Conservation (phyloP, 2,113 vertebrate species). For the Chaetops frenatus region DNA sequence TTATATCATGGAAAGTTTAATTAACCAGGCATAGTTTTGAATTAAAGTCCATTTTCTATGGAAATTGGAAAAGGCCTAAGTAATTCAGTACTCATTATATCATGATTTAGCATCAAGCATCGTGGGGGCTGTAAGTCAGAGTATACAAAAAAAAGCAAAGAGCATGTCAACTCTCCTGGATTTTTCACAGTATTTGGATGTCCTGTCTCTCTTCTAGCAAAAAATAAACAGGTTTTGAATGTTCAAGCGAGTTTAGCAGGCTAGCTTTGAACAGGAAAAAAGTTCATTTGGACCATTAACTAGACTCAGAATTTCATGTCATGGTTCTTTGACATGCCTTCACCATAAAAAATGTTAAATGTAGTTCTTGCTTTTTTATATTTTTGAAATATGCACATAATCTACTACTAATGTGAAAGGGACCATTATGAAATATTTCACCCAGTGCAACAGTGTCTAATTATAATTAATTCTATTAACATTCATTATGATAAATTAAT, state of each 20-base stretch:
- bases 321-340: not conserved
- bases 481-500: conserved; percentile 50
- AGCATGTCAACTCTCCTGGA: not conserved
- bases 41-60: conserved; percentile 76
- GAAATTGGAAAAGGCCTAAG: conserved; percentile 71
- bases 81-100: conserved; percentile 54
- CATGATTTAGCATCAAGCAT: conserved; percentile 52
- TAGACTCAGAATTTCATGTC: not conserved
- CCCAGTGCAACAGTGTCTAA: not conserved
- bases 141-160: not conserved
- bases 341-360: not conserved
- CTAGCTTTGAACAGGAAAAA: not conserved
- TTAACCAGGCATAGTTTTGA: conserved; percentile 74
- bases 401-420: conserved; percentile 2
- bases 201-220: not conserved
- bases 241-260: not conserved
- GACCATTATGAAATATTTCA: conserved; percentile 33
- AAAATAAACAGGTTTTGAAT: not conserved
- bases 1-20: conserved; percentile 74
- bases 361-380: not conserved
- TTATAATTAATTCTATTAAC: conserved; percentile 49
- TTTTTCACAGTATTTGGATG: not conserved
- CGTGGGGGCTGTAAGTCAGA: not conserved
- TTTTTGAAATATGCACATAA: conserved; percentile 42
- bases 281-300: not conserved